Evolutionary conservation across 2,888 invertebrate genomes (phyloP).

Genomic region (Acleris emargana): DNA sequence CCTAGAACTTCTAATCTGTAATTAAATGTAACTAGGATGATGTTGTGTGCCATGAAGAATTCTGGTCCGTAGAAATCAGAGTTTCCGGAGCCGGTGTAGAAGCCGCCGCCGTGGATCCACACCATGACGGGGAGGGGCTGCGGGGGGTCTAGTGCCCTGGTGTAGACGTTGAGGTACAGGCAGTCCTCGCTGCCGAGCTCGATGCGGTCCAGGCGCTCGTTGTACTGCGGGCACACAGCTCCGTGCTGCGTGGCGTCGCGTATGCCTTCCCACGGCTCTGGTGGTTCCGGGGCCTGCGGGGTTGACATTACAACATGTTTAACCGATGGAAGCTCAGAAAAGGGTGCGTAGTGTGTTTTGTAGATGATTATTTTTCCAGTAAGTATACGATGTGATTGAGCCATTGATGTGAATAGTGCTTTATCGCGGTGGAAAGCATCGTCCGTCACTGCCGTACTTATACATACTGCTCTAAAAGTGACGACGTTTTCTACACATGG

Average conservation of each 20-base stretch:
- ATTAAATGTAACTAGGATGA: conserved; percentile 75
- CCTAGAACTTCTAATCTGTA: conserved; percentile 78
- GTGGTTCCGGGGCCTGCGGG: conserved; percentile 69
- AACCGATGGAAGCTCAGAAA: too few relatives aligned
- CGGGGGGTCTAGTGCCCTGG: conserved; percentile 55
- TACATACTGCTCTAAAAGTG: too few relatives aligned
- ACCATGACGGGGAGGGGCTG: conserved; percentile 68
- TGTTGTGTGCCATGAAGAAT: conserved; percentile 70
- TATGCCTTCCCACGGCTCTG: conserved; percentile 67
- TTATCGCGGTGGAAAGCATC: too few relatives aligned
- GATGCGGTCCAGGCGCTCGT: conserved; percentile 74
- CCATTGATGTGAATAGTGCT: too few relatives aligned
- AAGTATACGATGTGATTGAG: too few relatives aligned
- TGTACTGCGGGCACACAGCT: conserved; percentile 75
- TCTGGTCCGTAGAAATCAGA: conserved; percentile 78
- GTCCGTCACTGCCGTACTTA: too few relatives aligned
- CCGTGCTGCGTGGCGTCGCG: conserved; percentile 70
- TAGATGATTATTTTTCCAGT: too few relatives aligned
- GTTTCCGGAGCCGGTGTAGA: conserved; percentile 78
- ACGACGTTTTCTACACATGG: too few relatives aligned
- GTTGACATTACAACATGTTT: conserved; percentile 14
- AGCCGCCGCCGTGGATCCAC: conserved; percentile 80
- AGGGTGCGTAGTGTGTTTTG: too few relatives aligned
- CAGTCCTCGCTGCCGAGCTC: conserved; percentile 86
- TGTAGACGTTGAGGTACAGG: conserved; percentile 87